A percentile compares a stretch with the other conserved stretches of the same genome.
Conservation (phyloP, 2,888 invertebrate genomes). For the Pandemis cinnamomeana region DNA sequence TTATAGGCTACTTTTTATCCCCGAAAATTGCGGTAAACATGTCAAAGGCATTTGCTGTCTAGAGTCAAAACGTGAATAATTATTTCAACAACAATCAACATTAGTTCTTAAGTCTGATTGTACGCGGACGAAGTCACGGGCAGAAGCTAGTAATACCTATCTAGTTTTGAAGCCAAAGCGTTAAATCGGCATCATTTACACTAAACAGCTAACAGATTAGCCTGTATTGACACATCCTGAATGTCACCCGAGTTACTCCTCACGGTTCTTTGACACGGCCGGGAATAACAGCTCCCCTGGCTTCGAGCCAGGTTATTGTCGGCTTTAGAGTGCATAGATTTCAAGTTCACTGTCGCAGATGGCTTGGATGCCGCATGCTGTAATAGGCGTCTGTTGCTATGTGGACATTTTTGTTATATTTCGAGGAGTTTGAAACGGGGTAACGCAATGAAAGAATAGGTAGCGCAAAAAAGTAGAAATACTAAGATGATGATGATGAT, state of each 20-base stretch:
- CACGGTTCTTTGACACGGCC: constrained; percentile 33
- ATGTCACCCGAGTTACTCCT: constrained; percentile 20
- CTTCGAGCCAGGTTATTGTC: constrained; percentile 21
- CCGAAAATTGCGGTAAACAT: too few relatives aligned
- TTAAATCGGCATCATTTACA: neutral
- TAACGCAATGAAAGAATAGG: too few relatives aligned
- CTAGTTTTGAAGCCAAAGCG: neutral
- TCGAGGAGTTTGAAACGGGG: too few relatives aligned
- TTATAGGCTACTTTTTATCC: too few relatives aligned
- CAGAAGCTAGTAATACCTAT: neutral
- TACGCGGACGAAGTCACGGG: too few relatives aligned
- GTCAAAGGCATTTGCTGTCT: too few relatives aligned
- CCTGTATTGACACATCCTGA: constrained; percentile 22
- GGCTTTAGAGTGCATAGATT: constrained; percentile 27
- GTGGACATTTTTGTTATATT: neutral
- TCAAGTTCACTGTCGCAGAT: constrained; percentile 38
- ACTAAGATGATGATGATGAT: too few relatives aligned
- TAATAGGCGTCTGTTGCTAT: neutral
- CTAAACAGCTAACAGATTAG: constrained; percentile 1
- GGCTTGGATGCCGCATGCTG: neutral
- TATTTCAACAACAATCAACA: too few relatives aligned
- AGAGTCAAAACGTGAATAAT: too few relatives aligned
- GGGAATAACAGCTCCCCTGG: constrained; percentile 25
- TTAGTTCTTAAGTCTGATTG: too few relatives aligned
- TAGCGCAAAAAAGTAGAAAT: too few relatives aligned